Evolutionary conservation across 2,888 invertebrate species (phyloP), one percentile per base, ranked within the genome.

Genomic region (Mythimna pallens): DNA sequence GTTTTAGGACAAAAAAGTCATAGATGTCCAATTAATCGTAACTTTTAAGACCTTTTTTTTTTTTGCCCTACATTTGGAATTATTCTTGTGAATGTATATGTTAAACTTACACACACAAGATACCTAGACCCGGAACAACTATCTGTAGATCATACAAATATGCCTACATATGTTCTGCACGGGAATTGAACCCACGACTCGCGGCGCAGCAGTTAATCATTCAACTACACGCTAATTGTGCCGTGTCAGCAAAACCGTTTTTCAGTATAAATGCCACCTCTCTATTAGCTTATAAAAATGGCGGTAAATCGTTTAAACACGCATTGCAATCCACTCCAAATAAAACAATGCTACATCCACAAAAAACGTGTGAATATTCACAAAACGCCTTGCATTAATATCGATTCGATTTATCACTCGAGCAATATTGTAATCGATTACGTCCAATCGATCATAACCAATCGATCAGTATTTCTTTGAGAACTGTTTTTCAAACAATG

Each of bases 331-430:
- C 34, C 10, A 71, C 22, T 66, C 57, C 14, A 68, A 79, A 70
- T 70, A 65, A 68, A 80, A 68, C 34, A 47, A 40, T 70, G 25
- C 30, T 10, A 68, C 52, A 67, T 47, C 63, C 34, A 63, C 34
- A 67, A 66, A 76, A 76, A 78, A 84, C 79, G 81, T 86, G 83
- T 87, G 84, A 88, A 84, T 80, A 70, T 68, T 25, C 67, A 55
- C 66, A 73, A 75, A 78, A 63, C 57, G 67, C 64, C 69, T 65
- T 69, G 73, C 67, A 73, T 73, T 71, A 81, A 77, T 77, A 83
- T 78, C 76, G 84, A 89, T 88, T 89, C 86, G 86, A 87, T 89
- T 89, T 85, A 87, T 85, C 74, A 80, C 78, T 82, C 81, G 82
- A 81, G 73, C 83, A 81, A 81, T 50, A 86, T 71, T 54, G 70